Evolutionary conservation across 1,140 invertebrate species (phyloP).

Genomic region (Macrotrachela quadricornifera): DNA sequence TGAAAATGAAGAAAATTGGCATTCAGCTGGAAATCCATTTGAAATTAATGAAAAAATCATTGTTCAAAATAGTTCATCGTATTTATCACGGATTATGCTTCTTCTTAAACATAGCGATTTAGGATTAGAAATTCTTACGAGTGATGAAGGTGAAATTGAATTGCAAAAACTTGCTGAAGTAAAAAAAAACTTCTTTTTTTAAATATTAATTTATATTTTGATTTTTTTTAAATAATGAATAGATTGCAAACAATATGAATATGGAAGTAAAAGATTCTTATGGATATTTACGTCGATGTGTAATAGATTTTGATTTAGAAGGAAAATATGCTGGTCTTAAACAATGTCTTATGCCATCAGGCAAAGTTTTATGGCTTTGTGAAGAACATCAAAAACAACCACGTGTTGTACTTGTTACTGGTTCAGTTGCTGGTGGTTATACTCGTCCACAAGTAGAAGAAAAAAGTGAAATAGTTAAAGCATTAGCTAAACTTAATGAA

Average conservation of each 20-base stretch:
- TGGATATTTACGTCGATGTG: background rate
- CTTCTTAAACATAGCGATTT: background rate
- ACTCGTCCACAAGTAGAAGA: too few relatives aligned
- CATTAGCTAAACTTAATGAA: too few relatives aligned
- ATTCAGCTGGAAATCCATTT: background rate
- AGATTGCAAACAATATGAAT: background rate
- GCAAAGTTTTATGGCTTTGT: slow-evolving; percentile 26
- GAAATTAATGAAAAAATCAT: background rate
- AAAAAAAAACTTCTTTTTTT: background rate
- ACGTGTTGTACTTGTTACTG: slow-evolving; percentile 8
- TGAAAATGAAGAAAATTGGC: slow-evolving; percentile 18
- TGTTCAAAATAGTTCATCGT: background rate
- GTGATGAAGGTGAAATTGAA: background rate
- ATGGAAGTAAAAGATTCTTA: background rate
- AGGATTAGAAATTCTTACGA: background rate
- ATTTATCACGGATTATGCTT: slow-evolving; percentile 1
- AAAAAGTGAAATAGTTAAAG: too few relatives aligned
- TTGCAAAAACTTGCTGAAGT: background rate
- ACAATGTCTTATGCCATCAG: slow-evolving; percentile 23
- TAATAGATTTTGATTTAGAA: background rate
- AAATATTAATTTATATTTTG: background rate
- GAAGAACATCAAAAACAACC: slow-evolving; percentile 16
- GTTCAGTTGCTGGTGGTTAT: background rate
- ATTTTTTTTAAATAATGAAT: background rate
- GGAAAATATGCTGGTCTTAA: background rate